Evolutionary conservation across 1,140 invertebrate genomes (phyloP).

Genomic region (Eurytemora carolleeae): DNA sequence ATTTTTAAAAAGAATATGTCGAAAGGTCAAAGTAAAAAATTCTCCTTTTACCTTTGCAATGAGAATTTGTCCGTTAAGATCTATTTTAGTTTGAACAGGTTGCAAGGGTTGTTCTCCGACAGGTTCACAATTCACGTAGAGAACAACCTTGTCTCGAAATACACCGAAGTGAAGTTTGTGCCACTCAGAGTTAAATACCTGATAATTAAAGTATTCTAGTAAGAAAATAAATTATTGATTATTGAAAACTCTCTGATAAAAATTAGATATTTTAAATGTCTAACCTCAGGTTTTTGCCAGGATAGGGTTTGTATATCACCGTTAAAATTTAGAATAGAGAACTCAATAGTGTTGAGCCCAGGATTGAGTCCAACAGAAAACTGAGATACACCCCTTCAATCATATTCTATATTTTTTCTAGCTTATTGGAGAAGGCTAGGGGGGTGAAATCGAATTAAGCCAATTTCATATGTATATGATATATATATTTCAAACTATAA

Average conservation of each 20-base stretch:
- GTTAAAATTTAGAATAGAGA: slow-evolving; percentile 36
- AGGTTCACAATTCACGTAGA: slow-evolving; percentile 48
- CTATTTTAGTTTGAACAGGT: slow-evolving; percentile 34
- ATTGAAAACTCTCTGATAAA: too few species aligned
- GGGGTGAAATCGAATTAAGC: too few species aligned
- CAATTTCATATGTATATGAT: too few species aligned
- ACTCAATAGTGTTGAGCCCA: slow-evolving; percentile 35
- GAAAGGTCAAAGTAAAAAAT: not conserved
- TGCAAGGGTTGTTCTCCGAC: slow-evolving; percentile 28
- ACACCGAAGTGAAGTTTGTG: slow-evolving; percentile 58
- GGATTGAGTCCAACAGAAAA: slow-evolving; percentile 48
- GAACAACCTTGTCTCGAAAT: slow-evolving; percentile 37
- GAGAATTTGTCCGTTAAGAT: slow-evolving; percentile 42
- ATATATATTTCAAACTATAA: too few species aligned
- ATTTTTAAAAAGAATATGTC: not conserved
- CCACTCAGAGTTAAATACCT: slow-evolving; percentile 55
- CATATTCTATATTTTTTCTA: too few species aligned
- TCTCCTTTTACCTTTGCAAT: slow-evolving; percentile 37
- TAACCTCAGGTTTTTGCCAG: slow-evolving; percentile 37
- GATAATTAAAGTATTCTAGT: too few species aligned
- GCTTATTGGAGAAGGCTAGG: too few species aligned
- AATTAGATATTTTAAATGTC: too few species aligned
- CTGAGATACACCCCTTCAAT: slow-evolving; percentile 35
- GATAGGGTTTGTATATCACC: slow-evolving; percentile 36
- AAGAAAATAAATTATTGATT: too few species aligned